A percentile compares a stretch with the other conserved stretches of the same genome.
phyloP scores from a whole-genome alignment of 2,888 invertebrate genomes.

The Eupithecia inturbata region DNA sequence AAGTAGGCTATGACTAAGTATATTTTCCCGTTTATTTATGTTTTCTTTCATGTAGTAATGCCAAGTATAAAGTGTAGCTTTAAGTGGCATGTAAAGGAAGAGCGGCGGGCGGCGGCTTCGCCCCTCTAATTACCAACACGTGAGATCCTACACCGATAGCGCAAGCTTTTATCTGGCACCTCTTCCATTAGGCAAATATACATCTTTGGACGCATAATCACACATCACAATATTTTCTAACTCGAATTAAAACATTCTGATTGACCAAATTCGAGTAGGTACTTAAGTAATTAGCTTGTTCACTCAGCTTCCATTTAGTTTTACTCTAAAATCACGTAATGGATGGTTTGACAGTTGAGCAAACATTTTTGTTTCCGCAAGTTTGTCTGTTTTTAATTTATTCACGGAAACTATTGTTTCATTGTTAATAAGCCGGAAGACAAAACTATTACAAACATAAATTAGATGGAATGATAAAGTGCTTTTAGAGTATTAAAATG shows the following conservation, averaged over 20 bases:
- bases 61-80: slow-evolving; percentile 72
- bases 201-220: slow-evolving; percentile 78
- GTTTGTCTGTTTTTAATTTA: slow-evolving; percentile 66
- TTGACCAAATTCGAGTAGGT: slow-evolving; percentile 68
- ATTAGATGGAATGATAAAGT: slow-evolving; percentile 43
- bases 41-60: slow-evolving; percentile 59
- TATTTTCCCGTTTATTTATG: slow-evolving; percentile 12
- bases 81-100: slow-evolving; percentile 78
- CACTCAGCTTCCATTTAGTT: slow-evolving; percentile 63
- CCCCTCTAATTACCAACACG: slow-evolving; percentile 74
- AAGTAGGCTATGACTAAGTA: neutral
- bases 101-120: slow-evolving; percentile 53
- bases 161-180: slow-evolving; percentile 80
- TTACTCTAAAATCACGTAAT: slow-evolving; percentile 54
- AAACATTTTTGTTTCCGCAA: slow-evolving; percentile 72
- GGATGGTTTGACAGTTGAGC: slow-evolving; percentile 63
- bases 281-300: slow-evolving; percentile 61
- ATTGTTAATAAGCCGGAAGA: slow-evolving; percentile 57
- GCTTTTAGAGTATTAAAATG: slow-evolving; percentile 1
- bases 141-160: slow-evolving; percentile 76
- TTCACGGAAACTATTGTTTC: slow-evolving; percentile 61
- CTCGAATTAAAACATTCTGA: slow-evolving; percentile 82
- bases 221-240: slow-evolving; percentile 76
- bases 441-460: slow-evolving; percentile 48
- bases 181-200: slow-evolving; percentile 84